These are phyloP conservation scores for Cyrtonyx montezumae DNA, from an alignment of 2,113 vertebrate genomes.

Conservation along the genomic window DNA sequence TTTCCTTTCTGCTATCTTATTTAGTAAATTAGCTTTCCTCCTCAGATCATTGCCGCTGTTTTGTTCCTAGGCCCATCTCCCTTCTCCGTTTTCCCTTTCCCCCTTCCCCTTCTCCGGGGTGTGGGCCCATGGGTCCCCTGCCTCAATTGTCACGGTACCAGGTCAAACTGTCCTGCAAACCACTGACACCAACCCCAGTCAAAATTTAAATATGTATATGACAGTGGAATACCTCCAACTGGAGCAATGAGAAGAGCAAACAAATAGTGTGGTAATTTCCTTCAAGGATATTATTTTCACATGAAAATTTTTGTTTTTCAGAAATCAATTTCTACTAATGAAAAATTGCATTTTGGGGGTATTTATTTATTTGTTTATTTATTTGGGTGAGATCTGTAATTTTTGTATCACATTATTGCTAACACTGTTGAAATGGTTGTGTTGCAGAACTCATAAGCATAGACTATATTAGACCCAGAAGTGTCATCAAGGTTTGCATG, in stretches of 20 bases:
- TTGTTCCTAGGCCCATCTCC: no score
- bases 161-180: no score
- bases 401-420: not conserved
- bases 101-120: no score
- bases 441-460: not conserved
- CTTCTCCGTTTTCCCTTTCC: no score
- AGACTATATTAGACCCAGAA: slow-evolving; percentile 20
- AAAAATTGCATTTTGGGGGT: not conserved
- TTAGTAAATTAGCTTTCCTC: no score
- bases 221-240: not conserved
- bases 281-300: not conserved
- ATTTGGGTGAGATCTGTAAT: not conserved
- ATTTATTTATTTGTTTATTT: not conserved
- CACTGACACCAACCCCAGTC: no score
- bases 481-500: slow-evolving; percentile 13
- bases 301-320: not conserved
- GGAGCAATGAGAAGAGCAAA: not conserved
- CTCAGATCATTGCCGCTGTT: no score
- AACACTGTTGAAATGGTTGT: not conserved
- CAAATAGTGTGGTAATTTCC: not conserved
- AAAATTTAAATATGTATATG: slow-evolving; percentile 16
- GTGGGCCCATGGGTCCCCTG: no score
- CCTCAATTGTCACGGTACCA: no score
- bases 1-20: no score
- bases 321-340: not conserved